Conservation (phyloP, 2,113 vertebrate species). For the Onychostoma macrolepis region DNA sequence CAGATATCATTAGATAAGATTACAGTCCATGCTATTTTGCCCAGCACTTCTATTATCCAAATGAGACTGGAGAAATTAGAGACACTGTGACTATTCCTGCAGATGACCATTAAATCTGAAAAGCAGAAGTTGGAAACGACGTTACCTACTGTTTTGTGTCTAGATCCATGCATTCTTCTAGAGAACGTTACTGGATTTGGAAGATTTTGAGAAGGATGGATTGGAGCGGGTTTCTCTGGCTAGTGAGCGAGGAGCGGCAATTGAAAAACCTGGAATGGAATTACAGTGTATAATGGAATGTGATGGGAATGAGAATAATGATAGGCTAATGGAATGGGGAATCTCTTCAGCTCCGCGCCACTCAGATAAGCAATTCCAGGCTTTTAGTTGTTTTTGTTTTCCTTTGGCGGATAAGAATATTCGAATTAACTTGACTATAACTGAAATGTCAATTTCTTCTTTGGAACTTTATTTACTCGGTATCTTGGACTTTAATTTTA, state of each 20-base stretch:
- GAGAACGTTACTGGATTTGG: not conserved
- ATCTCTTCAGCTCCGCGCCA: not conserved
- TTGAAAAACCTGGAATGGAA: not conserved
- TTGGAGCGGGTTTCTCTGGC: not conserved
- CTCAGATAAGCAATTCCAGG: not conserved
- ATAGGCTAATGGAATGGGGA: not conserved
- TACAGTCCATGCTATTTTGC: not conserved
- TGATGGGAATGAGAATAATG: too few relatives aligned
- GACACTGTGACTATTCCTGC: not conserved
- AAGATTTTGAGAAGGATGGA: not conserved
- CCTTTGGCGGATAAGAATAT: too few relatives aligned
- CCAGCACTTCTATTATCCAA: not conserved
- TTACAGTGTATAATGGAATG: too few relatives aligned
- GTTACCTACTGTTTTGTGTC: not conserved
- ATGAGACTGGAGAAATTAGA: not conserved
- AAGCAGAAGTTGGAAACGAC: not conserved
- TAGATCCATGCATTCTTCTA: not conserved
- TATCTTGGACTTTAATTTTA: not conserved
- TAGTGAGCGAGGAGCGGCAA: not conserved
- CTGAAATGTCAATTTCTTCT: not conserved
- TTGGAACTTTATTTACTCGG: not conserved
- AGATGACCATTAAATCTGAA: not conserved
- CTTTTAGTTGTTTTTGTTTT: too few relatives aligned
- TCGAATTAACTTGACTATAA: not conserved
- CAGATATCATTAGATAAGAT: slow-evolving; percentile 4